Base-by-base conservation (phyloP, 1,140 invertebrate genomes). In the Harlomillsia oculata region DNA sequence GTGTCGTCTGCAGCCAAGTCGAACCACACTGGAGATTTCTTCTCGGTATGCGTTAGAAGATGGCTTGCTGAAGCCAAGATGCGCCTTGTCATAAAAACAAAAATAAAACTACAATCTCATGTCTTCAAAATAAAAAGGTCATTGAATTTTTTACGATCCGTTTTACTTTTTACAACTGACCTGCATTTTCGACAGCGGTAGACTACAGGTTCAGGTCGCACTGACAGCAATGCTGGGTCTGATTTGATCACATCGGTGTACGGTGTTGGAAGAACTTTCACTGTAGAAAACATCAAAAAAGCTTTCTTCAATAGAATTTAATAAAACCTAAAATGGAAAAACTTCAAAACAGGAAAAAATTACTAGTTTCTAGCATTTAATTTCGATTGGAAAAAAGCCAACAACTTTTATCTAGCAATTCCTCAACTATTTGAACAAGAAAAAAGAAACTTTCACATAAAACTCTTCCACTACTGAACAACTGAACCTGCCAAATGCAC, bases 131-230 rank as follows among this genome's bases (percentile, higher is more conserved):
- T 48, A 55, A 9, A 50, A 50, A 34, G 11, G 28, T 36, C 14
- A 37, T 23, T 9, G n/a, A n/a, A n/a, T n/a, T n/a, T n/a, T n/a
- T n/a, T n/a, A n/a, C n/a, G n/a, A n/a, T n/a, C 32, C 32, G 9
- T 11, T n/a, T 20, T 43, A 20, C 40, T 9, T 43, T 43, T 26
- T 28, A 32, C 39, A 46, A 52, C 59, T 53, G 61, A 71, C 58
- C 86, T 75, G 68, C 86, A 89, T 64, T 82, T 84, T 67, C 79
- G 81, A 68, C 87, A 90, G 26, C 83, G 74, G 68, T 86, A 88
- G 0, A 87, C 85, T 34, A 83, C 80, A 3, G 86, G 85, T 60
- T 89, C 84, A 23, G 87, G 87, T 60, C 80, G 76, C 51, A 82
- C 82, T 14, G 80, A 79, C 1, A 77, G 78, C 20, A 88, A 68